Percentiles rank a stretch among this genome's conserved stretches.
phyloP scores from a whole-genome alignment of 2,797 vertebrate genomes.

The Acridotheres tristis region DNA sequence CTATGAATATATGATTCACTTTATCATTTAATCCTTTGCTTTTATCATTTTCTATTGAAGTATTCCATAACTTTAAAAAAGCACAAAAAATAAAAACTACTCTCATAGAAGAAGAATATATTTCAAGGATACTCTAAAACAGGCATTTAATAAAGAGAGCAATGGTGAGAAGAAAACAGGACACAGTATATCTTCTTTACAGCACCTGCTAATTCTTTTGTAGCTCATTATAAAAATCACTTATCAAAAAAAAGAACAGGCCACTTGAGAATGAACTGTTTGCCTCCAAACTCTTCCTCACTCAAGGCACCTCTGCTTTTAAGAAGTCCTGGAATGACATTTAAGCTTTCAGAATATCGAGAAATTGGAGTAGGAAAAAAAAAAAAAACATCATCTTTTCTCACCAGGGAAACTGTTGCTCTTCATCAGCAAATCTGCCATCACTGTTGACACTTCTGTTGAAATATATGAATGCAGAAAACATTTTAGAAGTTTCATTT shows the following conservation, averaged over 20 bases:
- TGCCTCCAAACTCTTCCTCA: neutral
- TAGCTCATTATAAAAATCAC: neutral
- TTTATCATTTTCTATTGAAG: neutral
- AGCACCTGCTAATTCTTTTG: neutral
- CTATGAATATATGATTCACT: neutral
- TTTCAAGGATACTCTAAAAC: neutral
- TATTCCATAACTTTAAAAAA: neutral
- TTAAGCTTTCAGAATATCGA: neutral
- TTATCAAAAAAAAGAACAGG: neutral
- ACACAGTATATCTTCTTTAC: neutral
- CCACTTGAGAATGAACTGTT: neutral
- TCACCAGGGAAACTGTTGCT: constrained; percentile 27
- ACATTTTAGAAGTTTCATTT: constrained; percentile 47
- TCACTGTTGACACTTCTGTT: constrained; percentile 12
- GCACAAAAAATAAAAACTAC: neutral
- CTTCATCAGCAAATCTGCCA: constrained; percentile 40
- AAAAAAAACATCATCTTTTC: neutral
- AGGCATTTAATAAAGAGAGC: neutral
- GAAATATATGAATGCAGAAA: constrained; percentile 44
- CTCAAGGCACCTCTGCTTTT: neutral
- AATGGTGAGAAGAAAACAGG: neutral
- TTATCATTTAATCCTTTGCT: neutral
- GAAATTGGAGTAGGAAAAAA: neutral
- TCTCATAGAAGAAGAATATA: neutral
- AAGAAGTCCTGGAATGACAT: neutral